Conservation (phyloP, 2,888 invertebrate genomes). For the Eulithis testata region DNA sequence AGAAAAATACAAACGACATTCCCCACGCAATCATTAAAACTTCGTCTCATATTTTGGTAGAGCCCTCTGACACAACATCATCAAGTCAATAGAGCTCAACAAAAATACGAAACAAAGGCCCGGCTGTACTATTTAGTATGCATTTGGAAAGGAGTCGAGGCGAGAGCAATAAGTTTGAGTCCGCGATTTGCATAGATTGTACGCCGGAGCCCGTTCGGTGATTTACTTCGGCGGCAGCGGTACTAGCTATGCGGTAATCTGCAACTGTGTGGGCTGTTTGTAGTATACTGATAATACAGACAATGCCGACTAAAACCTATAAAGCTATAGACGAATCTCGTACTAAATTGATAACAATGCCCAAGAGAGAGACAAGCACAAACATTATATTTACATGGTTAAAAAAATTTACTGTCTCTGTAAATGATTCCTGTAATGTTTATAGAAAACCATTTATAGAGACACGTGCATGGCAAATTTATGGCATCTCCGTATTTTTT, state of each 20-base stretch:
- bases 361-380: too few relatives aligned
- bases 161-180: slow-evolving; percentile 83
- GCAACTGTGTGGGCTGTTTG: slow-evolving; percentile 32
- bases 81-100: slow-evolving; percentile 59
- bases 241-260: slow-evolving; percentile 35
- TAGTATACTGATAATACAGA: slow-evolving; percentile 4
- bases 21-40: too few relatives aligned
- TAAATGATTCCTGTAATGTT: too few relatives aligned
- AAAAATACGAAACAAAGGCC: slow-evolving; percentile 74
- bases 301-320: background rate
- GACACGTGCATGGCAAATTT: too few relatives aligned
- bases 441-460: too few relatives aligned
- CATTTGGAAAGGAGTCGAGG: slow-evolving; percentile 83
- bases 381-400: too few relatives aligned
- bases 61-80: slow-evolving; percentile 48
- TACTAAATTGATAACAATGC: too few relatives aligned
- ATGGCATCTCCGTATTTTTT: too few relatives aligned
- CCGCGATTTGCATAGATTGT: slow-evolving; percentile 83
- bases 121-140: slow-evolving; percentile 78
- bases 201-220: slow-evolving; percentile 63
- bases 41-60: slow-evolving; percentile 13
- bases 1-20: too few relatives aligned
- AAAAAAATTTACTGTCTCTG: too few relatives aligned
- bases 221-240: slow-evolving; percentile 66
- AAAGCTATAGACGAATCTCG: too few relatives aligned